Conservation (phyloP, 1,140 invertebrate species). For the Drosophila busckii region DNA sequence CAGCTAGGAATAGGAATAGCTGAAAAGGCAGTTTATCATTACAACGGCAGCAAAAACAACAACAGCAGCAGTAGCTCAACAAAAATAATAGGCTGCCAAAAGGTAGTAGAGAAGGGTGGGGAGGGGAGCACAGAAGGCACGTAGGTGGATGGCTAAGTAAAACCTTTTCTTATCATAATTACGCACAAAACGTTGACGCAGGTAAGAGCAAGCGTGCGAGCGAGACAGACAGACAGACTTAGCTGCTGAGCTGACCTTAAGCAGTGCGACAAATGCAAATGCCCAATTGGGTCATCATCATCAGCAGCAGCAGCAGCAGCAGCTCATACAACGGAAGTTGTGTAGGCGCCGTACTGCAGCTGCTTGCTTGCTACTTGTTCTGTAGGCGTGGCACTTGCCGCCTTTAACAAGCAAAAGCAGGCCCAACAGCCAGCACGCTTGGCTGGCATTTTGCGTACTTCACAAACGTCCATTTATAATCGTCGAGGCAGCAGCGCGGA, state of each 20-base stretch:
- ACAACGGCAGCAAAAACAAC: conserved; percentile 45
- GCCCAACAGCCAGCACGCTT: conserved; percentile 30
- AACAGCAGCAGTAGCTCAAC: conserved; percentile 40
- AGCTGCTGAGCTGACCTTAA: background rate
- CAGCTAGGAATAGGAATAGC: conserved; percentile 24
- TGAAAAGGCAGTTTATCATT: conserved; percentile 67
- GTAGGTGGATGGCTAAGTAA: conserved; percentile 47
- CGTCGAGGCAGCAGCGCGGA: conserved; percentile 61
- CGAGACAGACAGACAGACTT: background rate
- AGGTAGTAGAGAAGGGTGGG: conserved; percentile 26
- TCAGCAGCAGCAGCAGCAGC: conserved; percentile 33
- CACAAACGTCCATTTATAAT: conserved; percentile 69
- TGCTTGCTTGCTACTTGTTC: conserved; percentile 17
- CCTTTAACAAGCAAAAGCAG: conserved; percentile 10
- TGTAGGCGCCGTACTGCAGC: conserved; percentile 57
- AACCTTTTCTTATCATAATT: conserved; percentile 78
- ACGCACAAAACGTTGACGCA: conserved; percentile 63
- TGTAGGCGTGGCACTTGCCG: conserved; percentile 49
- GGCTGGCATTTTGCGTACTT: conserved; percentile 69
- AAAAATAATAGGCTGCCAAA: conserved; percentile 71
- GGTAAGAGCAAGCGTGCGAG: conserved; percentile 35
- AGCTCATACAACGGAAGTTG: background rate
- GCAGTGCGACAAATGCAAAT: conserved; percentile 61
- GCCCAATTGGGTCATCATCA: conserved; percentile 34
- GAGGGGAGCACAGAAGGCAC: background rate